These are phyloP conservation scores for Nilaparvata lugens DNA, from an alignment of 1,140 invertebrate genomes.

Conservation along the genomic window DNA sequence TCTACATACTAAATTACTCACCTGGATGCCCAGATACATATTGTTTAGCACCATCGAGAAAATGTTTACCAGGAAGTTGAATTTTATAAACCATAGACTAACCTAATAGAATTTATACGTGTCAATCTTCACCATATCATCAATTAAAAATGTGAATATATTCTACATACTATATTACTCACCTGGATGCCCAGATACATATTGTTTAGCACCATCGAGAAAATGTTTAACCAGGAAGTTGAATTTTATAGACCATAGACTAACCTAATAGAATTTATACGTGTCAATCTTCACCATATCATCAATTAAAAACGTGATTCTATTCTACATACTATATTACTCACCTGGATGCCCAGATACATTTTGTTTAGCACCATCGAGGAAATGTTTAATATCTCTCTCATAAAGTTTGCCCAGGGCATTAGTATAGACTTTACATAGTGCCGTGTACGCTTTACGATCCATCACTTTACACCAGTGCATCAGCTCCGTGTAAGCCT, in stretches of 20 bases:
- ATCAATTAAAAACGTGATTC: no score
- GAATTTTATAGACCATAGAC: no score
- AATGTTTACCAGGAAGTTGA: no score
- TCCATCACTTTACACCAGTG: conserved; percentile 83
- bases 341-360: conserved; percentile 30
- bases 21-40: conserved; percentile 32
- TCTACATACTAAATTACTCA: no score
- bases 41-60: conserved; percentile 66
- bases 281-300: no score
- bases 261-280: no score
- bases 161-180: no score
- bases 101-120: no score
- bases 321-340: not conserved
- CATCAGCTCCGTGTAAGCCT: conserved; percentile 80
- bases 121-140: no score
- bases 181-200: conserved; percentile 31
- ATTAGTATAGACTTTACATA: conserved; percentile 70
- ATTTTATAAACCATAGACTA: no score
- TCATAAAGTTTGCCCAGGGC: conserved; percentile 77
- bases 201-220: conserved; percentile 62
- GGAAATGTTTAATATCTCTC: conserved; percentile 66
- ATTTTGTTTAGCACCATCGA: conserved; percentile 60
- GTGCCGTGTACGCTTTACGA: conserved; percentile 62
- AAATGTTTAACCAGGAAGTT: conserved; percentile 55
- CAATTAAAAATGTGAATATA: no score